Conservation (phyloP, 2,888 invertebrate genomes). For the Caenorhabditis afra region DNA sequence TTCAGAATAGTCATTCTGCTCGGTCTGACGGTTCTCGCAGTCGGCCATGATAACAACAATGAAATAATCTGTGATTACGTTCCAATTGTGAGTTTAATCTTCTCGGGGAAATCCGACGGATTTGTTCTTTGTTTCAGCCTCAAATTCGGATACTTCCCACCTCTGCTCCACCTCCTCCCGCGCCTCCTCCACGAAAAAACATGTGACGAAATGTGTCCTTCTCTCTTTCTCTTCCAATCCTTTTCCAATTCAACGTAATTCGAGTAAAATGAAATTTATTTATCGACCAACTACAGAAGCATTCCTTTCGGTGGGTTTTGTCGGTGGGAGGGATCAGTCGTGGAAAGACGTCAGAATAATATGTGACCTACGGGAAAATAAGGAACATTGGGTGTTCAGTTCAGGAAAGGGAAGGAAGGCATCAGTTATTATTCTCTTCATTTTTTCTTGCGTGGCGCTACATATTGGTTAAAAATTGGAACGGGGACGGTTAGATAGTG, state of each 20-base stretch:
- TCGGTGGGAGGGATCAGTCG: too few species aligned
- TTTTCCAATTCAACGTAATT: neutral
- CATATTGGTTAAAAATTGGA: neutral
- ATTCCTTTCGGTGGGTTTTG: conserved; percentile 7
- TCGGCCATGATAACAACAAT: conserved; percentile 58
- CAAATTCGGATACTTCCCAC: conserved; percentile 68
- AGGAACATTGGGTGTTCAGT: neutral
- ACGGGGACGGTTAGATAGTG: neutral
- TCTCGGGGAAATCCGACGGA: too few species aligned
- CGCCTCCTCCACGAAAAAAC: conserved; percentile 58
- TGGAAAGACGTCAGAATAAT: conserved; percentile 53
- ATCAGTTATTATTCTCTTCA: conserved; percentile 26
- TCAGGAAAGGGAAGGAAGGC: neutral
- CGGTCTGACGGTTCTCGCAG: conserved; percentile 60
- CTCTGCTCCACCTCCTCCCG: conserved; percentile 60
- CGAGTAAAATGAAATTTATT: conserved; percentile 45
- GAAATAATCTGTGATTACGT: conserved; percentile 61
- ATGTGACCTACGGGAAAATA: conserved; percentile 44
- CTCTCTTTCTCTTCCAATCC: conserved; percentile 9
- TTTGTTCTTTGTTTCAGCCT: conserved; percentile 42
- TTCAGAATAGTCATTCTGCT: conserved; percentile 69
- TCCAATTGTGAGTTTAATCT: conserved; percentile 51
- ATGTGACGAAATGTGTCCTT: conserved; percentile 43
- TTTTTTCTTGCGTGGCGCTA: conserved; percentile 19
- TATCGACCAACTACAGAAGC: conserved; percentile 48